Percentiles rank a stretch among this genome's conserved stretches.
phyloP scores from a whole-genome alignment of 2,797 vertebrate species.

The Coregonus ussuriensis region DNA sequence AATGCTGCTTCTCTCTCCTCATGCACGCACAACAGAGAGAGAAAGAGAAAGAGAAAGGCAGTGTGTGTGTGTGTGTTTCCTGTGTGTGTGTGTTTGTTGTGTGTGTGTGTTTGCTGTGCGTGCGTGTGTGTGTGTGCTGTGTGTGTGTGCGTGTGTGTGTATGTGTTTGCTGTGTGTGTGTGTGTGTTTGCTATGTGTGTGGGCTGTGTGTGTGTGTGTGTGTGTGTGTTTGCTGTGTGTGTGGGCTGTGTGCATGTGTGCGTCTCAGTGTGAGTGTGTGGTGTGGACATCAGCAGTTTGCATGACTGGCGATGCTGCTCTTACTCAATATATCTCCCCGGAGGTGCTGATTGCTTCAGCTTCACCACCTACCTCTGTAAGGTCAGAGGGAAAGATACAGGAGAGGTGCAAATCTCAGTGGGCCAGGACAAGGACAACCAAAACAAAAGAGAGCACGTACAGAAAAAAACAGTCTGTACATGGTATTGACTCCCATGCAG shows the following conservation, averaged over 20 bases:
- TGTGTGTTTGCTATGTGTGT: neutral
- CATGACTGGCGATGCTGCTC: constrained; percentile 45
- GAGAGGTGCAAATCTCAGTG: constrained; percentile 56
- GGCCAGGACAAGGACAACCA: neutral
- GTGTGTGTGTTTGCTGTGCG: neutral
- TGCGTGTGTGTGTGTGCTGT: neutral
- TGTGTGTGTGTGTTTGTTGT: neutral
- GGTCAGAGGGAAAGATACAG: constrained; percentile 47
- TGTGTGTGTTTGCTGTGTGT: too few relatives aligned
- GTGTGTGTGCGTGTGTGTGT: neutral
- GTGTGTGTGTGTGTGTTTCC: neutral
- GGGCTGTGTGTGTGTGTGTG: constrained; percentile 14
- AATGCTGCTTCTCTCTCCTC: constrained; percentile 57
- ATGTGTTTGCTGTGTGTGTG: neutral
- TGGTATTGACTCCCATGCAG: constrained; percentile 26
- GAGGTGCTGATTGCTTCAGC: constrained; percentile 50
- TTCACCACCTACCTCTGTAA: constrained; percentile 54
- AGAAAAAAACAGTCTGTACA: constrained; percentile 58
- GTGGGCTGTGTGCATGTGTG: neutral
- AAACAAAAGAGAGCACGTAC: constrained; percentile 31
- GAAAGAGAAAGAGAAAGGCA: neutral
- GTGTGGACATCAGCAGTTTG: constrained; percentile 58
- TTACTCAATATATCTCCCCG: constrained; percentile 55
- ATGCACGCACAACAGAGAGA: neutral
- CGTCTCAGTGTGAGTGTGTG: constrained; percentile 19